These are phyloP conservation scores for Coelinius sp. DNA, from an alignment of 2,888 invertebrate species.

Conservation along the genomic window DNA sequence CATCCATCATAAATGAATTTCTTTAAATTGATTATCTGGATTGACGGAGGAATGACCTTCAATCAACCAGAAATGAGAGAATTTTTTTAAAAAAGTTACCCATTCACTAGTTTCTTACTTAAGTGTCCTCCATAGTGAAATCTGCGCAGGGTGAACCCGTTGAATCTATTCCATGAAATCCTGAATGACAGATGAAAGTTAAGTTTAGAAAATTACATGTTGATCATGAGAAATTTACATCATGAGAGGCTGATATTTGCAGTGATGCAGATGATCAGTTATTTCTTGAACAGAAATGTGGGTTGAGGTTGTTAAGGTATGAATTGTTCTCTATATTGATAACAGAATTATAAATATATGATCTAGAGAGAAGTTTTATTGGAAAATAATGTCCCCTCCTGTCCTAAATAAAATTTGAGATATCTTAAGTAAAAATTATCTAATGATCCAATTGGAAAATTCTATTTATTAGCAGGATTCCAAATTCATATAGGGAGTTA, in stretches of 20 bases:
- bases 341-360: conserved; percentile 3
- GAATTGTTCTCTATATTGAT: conserved; percentile 10
- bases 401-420: neutral
- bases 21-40: neutral
- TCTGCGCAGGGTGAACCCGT: neutral
- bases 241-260: neutral
- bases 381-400: neutral
- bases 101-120: neutral
- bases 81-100: neutral
- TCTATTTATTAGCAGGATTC: neutral
- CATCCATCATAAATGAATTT: neutral
- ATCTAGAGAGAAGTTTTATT: neutral
- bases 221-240: too few relatives aligned
- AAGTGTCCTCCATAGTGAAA: neutral
- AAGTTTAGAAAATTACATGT: neutral
- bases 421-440: too few relatives aligned
- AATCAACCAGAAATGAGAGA: neutral
- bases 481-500: too few relatives aligned
- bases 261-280: too few relatives aligned
- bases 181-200: neutral
- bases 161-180: neutral
- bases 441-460: too few relatives aligned
- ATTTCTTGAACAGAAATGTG: too few relatives aligned
- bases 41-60: neutral
- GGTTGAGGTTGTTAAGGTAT: neutral